Base-by-base conservation (phyloP, 2,797 vertebrate species). In the Gallinago nigripennis region DNA sequence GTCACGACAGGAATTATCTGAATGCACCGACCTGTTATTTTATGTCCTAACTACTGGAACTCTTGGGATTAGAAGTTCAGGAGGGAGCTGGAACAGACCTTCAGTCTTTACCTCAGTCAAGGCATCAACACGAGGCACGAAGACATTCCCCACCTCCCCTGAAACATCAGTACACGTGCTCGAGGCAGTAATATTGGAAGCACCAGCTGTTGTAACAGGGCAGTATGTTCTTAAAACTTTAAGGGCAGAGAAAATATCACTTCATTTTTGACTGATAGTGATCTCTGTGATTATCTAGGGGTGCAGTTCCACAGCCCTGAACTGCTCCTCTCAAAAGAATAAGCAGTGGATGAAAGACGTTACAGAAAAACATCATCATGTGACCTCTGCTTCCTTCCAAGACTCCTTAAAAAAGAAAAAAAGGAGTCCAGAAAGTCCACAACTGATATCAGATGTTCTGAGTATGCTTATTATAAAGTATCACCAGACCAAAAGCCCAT, bases 1-100 rank as follows among this genome's bases (percentile, higher is more conserved):
- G 27, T 41, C 41, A 48, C 37, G 33, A 11, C n/a, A 16, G 25
- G 9, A 72, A 35, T 54, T 64, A 46, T 8, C 60, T 25, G 20
- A n/a, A 70, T 1, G 28, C 24, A 9, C 48, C 1, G 2, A 20
- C 12, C 28, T n/a, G 4, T 20, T 64, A 9, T 70, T 65, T 48
- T 9, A 28, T 7, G 2, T 28, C 50, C 46, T 37, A 58, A 66
- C 33, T 21, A 7, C 0, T 0, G 31, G 8, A 77, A 51, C 6
- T 24, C 46, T 39, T 0, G 0, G 57, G n/a, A 70, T 8, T 30
- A 19, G 16, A 64, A n/a, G 56, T 41, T 61, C 27, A 37, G 66
- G 37, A 71, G 27, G 0, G 2, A 48, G 60, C 25, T 64, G 39
- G 39, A 63, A 30, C 28, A 23, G 61, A 28, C 30, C 68, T 63